Conservation (phyloP, 1,140 invertebrate genomes). For the Trachymyrmex septentrionalis region DNA sequence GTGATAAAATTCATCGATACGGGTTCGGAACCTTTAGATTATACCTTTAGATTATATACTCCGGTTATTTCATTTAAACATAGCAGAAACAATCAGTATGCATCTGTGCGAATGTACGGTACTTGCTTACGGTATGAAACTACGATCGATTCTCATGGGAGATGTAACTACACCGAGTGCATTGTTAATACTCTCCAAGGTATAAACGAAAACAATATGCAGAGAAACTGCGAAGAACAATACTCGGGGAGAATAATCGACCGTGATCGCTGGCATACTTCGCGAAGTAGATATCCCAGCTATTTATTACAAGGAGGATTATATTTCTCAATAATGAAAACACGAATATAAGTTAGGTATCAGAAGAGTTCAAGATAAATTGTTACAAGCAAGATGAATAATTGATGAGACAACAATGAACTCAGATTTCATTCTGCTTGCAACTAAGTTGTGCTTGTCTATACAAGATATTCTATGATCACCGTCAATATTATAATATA, state of each 20-base stretch:
- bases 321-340: slow-evolving; percentile 45
- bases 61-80: slow-evolving; percentile 35
- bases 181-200: slow-evolving; percentile 57
- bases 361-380: slow-evolving; percentile 16
- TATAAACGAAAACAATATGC: slow-evolving; percentile 63
- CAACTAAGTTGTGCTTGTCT: not conserved
- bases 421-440: not conserved
- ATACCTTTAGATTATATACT: slow-evolving; percentile 9
- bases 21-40: slow-evolving; percentile 7
- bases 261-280: slow-evolving; percentile 40
- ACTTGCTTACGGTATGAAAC: slow-evolving; percentile 60
- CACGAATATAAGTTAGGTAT: slow-evolving; percentile 41
- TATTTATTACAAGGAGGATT: slow-evolving; percentile 35
- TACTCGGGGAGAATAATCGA: slow-evolving; percentile 53
- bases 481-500: not conserved
- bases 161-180: slow-evolving; percentile 37
- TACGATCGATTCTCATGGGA: slow-evolving; percentile 59
- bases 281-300: slow-evolving; percentile 18
- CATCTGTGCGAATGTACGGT: slow-evolving; percentile 44
- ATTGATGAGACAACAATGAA: not conserved
- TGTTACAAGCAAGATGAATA: not conserved
- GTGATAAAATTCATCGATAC: not conserved
- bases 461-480: not conserved
- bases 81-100: slow-evolving; percentile 59
- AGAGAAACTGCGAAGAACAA: slow-evolving; percentile 58